Evolutionary conservation across 2,888 invertebrate species (phyloP).

Genomic region (Sisyra nigra): DNA sequence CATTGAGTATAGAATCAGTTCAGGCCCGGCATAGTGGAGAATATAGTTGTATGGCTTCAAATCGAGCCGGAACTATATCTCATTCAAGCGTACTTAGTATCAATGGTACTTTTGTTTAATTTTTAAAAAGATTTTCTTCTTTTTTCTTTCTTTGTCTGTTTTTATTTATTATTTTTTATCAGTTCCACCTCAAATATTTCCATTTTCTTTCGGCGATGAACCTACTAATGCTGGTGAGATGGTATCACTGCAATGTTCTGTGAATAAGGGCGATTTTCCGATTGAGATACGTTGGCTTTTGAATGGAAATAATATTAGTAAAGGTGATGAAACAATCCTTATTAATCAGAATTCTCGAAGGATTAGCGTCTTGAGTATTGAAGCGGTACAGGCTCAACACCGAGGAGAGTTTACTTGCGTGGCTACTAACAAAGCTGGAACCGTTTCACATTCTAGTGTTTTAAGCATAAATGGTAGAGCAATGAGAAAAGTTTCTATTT

Average conservation of each 20-base stretch:
- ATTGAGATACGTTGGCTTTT: conserved; percentile 42
- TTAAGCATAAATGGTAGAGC: conserved; percentile 34
- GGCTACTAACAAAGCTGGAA: conserved; percentile 41
- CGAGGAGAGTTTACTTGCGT: conserved; percentile 42
- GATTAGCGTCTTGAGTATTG: conserved; percentile 43
- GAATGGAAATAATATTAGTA: conserved; percentile 32
- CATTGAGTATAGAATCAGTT: conserved; percentile 44
- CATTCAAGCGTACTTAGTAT: conserved; percentile 37
- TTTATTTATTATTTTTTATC: conserved; percentile 3
- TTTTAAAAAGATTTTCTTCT: neutral
- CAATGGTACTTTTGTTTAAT: conserved; percentile 27
- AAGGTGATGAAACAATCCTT: conserved; percentile 39
- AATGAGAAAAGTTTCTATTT: no score
- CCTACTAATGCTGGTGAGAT: conserved; percentile 42
- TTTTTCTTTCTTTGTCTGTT: neutral
- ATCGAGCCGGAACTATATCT: conserved; percentile 36
- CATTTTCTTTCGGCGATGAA: conserved; percentile 41
- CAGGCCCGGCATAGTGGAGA: conserved; percentile 41
- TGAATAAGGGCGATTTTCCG: conserved; percentile 43
- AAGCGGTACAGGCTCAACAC: conserved; percentile 16
- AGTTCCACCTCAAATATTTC: conserved; percentile 35
- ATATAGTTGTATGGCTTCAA: conserved; percentile 44
- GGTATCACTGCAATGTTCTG: conserved; percentile 40
- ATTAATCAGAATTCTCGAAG: conserved; percentile 29
- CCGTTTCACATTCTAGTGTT: conserved; percentile 34